Evolutionary conservation across 2,797 vertebrate species (phyloP), one percentile per base, ranked within the genome.

Genomic region (Characodon lateralis): DNA sequence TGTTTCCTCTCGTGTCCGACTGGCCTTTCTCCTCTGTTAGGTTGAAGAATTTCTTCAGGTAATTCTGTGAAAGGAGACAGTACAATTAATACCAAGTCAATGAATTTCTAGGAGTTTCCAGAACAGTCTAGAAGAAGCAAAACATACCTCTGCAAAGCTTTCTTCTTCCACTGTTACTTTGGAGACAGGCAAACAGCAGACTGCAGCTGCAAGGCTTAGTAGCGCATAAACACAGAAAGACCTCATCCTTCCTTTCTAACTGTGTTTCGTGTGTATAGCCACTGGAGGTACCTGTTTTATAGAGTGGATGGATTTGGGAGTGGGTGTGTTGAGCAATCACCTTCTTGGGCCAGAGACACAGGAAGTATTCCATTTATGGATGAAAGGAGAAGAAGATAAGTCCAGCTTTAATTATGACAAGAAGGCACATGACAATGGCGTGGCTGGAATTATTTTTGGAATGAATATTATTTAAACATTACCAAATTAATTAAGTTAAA

Each of bases 1-100:
- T 89, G 43, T 84, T 2, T 3, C 80, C 80, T 1, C 78, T 56
- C 75, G 87, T 85, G 22, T 14, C 0, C 0, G 18, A 0, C 0
- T 77, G 77, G 0, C 80, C 81, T 0, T 0, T 65, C 55, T 92
- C 70, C 20, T 95, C 85, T 2, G 84, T 94, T 73, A 95, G 88
- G 88, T 95, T 90, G 90, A 95, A 98, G 89, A 97, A 96, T 50
- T 85, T 95, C 86, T 93, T 95, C 85, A 98, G 93, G 88, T 98
- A 98, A 4, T 72, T 92, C 97, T 99, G 87, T 6, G 9, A 43
- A 61, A 76, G 8, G 73, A 74, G 20, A 72, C 56, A 55, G 2
- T 35, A 73, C 6, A 43, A 43, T 8, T 7, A 6, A 70, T n/a
- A 31, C 12, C 1, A 12, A 41, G 13, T 76, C 22, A 41, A 39